These are phyloP conservation scores for Cinclus cinclus DNA, from an alignment of 2,113 vertebrate species.

Conservation along the genomic window DNA sequence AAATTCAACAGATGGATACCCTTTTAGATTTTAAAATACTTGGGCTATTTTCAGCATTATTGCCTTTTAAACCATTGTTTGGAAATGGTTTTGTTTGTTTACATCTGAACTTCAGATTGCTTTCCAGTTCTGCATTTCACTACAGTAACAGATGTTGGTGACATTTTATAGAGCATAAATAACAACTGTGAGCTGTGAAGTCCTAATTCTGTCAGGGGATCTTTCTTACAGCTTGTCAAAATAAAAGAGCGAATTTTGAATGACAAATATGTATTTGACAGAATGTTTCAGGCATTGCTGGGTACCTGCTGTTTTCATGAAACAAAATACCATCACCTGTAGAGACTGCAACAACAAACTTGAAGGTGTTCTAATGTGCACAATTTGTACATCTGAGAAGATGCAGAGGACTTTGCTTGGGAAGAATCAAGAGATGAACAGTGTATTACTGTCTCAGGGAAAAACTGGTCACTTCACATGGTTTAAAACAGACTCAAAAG, in stretches of 20 bases:
- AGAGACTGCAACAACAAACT: background rate
- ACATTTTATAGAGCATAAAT: slow-evolving; percentile 29
- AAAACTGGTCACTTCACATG: background rate
- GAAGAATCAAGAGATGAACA: background rate
- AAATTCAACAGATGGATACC: background rate
- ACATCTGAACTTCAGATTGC: background rate
- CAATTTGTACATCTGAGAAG: background rate
- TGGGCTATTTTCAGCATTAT: background rate
- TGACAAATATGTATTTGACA: background rate
- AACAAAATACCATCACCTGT: background rate
- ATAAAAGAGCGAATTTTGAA: background rate
- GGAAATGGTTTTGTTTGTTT: slow-evolving; percentile 15
- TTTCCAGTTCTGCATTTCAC: background rate
- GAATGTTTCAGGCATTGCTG: background rate
- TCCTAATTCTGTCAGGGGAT: background rate
- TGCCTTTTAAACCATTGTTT: background rate
- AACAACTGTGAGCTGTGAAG: slow-evolving; percentile 31
- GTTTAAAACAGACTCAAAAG: background rate
- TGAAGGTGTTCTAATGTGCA: background rate
- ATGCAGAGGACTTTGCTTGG: background rate
- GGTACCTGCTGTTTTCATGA: background rate
- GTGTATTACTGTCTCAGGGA: background rate
- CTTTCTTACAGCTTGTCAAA: background rate
- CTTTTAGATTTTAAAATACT: background rate
- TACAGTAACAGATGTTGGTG: background rate